Evolutionary conservation across 2,888 invertebrate genomes (phyloP).

Genomic region (Scaeva pyrastri): DNA sequence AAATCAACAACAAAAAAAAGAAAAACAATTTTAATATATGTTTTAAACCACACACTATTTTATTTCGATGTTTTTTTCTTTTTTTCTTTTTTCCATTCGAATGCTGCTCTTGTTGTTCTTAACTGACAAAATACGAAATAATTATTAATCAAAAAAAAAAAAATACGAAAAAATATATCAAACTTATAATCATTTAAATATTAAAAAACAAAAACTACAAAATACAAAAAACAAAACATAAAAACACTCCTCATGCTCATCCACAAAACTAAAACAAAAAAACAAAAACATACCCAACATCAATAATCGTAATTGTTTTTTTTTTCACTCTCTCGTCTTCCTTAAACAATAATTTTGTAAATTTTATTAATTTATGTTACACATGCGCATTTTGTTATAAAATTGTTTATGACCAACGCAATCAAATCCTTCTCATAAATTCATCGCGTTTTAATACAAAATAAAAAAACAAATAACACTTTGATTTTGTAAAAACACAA

Average conservation of each 20-base stretch:
- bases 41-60: constrained; percentile 77
- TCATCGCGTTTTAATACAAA: constrained; percentile 58
- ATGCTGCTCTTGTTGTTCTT: constrained; percentile 78
- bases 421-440: constrained; percentile 30
- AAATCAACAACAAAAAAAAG: constrained; percentile 17
- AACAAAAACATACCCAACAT: constrained; percentile 46
- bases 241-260: constrained; percentile 55
- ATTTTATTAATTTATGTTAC: constrained; percentile 49
- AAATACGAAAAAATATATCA: constrained; percentile 56
- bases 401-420: constrained; percentile 51
- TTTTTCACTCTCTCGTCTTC: constrained; percentile 19
- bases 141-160: constrained; percentile 69
- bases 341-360: constrained; percentile 40
- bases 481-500: constrained; percentile 1
- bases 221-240: constrained; percentile 5
- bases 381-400: constrained; percentile 41
- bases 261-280: constrained; percentile 61
- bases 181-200: constrained; percentile 65
- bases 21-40: constrained; percentile 67
- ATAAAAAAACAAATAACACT: constrained; percentile 14
- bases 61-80: constrained; percentile 77
- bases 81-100: constrained; percentile 78
- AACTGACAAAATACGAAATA: constrained; percentile 68
- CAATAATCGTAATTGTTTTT: constrained; percentile 34
- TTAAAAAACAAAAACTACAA: constrained; percentile 44